Evolutionary conservation across 1,140 invertebrate genomes (phyloP).

Genomic region (Condylostylus longicornis): DNA sequence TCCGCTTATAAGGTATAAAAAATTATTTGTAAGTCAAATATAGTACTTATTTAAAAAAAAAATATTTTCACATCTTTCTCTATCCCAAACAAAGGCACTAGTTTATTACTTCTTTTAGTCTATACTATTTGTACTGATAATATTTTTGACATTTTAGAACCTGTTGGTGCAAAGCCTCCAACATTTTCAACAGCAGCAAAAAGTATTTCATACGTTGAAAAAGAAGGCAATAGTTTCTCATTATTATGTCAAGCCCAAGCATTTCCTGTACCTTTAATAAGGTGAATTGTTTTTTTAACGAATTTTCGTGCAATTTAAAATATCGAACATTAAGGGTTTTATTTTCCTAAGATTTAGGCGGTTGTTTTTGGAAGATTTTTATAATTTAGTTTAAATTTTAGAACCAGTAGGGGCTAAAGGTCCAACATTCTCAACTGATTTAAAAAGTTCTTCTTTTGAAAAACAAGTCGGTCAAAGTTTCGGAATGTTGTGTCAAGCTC

Average conservation of each 20-base stretch:
- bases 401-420: conserved; percentile 58
- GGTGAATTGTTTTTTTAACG: conserved; percentile 31
- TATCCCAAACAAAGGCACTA: no score
- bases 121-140: conserved; percentile 4
- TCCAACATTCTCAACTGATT: conserved; percentile 37
- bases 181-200: conserved; percentile 47
- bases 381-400: conserved; percentile 17
- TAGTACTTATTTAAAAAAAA: neutral
- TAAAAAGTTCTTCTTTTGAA: conserved; percentile 49
- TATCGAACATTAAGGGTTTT: conserved; percentile 54
- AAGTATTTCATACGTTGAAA: conserved; percentile 38
- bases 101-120: no score
- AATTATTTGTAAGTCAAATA: neutral
- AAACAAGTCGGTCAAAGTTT: conserved; percentile 39
- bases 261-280: conserved; percentile 45
- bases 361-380: neutral
- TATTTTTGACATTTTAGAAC: conserved; percentile 36
- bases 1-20: conserved; percentile 50
- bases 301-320: conserved; percentile 37
- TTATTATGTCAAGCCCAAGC: conserved; percentile 58
- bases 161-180: conserved; percentile 49
- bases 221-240: conserved; percentile 35
- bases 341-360: conserved; percentile 44
- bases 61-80: neutral
- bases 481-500: conserved; percentile 54